Evolutionary conservation across 2,113 vertebrate species (phyloP).

Genomic region (Hemichromis elongatus): DNA sequence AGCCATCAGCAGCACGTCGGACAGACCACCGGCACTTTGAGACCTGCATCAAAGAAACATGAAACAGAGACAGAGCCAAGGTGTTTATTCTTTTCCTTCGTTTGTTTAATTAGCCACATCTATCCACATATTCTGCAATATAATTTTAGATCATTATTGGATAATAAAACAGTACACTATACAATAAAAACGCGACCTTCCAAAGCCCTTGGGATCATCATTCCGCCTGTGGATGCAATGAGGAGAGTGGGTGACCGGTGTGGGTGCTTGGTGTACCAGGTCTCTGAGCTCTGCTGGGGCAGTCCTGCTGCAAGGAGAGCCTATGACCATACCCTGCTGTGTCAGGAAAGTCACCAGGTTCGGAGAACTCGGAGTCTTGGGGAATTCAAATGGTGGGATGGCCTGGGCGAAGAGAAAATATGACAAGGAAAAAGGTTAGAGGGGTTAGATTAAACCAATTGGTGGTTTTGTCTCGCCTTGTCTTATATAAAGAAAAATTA

Average conservation of each 20-base stretch:
- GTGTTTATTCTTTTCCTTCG: background rate
- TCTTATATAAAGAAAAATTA: background rate
- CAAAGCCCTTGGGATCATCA: slow-evolving; percentile 81
- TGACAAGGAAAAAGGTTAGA: background rate
- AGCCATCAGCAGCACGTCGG: slow-evolving; percentile 91
- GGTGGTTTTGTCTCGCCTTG: background rate
- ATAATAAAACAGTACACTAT: background rate
- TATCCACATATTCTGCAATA: background rate
- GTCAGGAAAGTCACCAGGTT: slow-evolving; percentile 87
- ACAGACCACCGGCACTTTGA: slow-evolving; percentile 88
- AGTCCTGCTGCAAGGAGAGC: slow-evolving; percentile 80
- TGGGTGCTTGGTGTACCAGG: slow-evolving; percentile 62
- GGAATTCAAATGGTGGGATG: slow-evolving; percentile 86
- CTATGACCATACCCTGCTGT: slow-evolving; percentile 82
- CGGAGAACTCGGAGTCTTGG: slow-evolving; percentile 87
- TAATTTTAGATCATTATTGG: background rate
- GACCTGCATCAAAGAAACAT: slow-evolving; percentile 72
- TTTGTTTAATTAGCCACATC: background rate
- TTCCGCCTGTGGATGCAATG: slow-evolving; percentile 67
- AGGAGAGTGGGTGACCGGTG: slow-evolving; percentile 56
- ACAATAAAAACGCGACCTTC: slow-evolving; percentile 65
- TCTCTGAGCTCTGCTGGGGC: slow-evolving; percentile 82
- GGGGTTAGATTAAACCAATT: background rate
- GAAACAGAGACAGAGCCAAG: background rate
- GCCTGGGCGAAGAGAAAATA: slow-evolving; percentile 57